Evolutionary conservation across 2,113 vertebrate genomes (phyloP).

Genomic region (Anolis carolinensis): DNA sequence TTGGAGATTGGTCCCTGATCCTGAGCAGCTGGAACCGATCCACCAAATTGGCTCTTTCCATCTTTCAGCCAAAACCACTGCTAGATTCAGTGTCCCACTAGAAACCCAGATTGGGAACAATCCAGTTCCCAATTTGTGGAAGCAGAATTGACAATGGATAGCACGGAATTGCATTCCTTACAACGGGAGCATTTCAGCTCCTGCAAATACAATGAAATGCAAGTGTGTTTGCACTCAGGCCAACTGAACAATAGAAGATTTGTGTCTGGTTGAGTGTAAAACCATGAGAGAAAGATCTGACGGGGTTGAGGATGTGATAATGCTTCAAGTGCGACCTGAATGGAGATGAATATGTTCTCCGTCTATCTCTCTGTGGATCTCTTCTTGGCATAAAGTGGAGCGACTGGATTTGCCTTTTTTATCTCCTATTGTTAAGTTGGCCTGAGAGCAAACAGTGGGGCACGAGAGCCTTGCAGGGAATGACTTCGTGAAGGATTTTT

Average conservation of each 20-base stretch:
- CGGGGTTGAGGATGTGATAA: constrained; percentile 56
- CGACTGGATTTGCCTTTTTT: constrained; percentile 49
- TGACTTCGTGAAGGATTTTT: too few species aligned
- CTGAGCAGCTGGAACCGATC: not conserved
- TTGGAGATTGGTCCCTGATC: not conserved
- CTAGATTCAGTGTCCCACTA: not conserved
- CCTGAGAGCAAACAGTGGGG: too few species aligned
- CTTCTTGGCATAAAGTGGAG: constrained; percentile 63
- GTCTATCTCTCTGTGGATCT: constrained; percentile 46
- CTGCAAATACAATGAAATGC: too few species aligned
- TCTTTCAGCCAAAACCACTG: not conserved
- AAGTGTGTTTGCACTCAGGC: too few species aligned
- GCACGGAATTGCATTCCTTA: too few species aligned
- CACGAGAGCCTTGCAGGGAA: too few species aligned
- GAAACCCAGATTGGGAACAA: not conserved
- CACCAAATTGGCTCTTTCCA: not conserved
- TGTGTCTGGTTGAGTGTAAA: constrained; percentile 48
- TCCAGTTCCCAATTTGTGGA: not conserved
- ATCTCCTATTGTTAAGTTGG: too few species aligned
- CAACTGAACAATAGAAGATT: not conserved
- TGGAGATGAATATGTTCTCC: constrained; percentile 72
- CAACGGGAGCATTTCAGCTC: too few species aligned
- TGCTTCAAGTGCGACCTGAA: constrained; percentile 71
- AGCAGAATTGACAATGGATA: constrained; percentile 16
- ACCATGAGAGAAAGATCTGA: constrained; percentile 67